Evolutionary conservation across 2,797 vertebrate species (phyloP).

Genomic region (Pempheris klunzingeri): DNA sequence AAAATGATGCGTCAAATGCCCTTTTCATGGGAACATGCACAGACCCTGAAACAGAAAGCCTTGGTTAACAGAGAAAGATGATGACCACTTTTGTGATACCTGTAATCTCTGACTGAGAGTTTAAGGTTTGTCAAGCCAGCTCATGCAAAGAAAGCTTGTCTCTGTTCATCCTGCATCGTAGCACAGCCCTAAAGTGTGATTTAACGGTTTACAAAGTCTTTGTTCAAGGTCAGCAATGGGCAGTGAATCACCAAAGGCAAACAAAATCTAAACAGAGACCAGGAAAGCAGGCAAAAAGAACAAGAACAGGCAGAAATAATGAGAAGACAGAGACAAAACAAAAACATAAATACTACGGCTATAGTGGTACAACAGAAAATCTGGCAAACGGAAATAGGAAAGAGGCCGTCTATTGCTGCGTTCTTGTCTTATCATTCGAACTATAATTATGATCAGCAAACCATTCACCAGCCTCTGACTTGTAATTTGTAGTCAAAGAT

Average conservation of each 20-base stretch:
- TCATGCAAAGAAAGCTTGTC: too few species aligned
- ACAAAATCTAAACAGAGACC: not conserved
- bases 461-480: not conserved
- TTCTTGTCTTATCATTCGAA: not conserved
- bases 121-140: too few species aligned
- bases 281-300: not conserved
- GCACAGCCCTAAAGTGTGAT: too few species aligned
- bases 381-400: not conserved
- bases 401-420: not conserved
- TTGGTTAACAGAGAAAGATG: too few species aligned
- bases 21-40: too few species aligned
- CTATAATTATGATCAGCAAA: not conserved
- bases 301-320: not conserved
- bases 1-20: too few species aligned
- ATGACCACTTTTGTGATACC: too few species aligned
- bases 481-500: not conserved
- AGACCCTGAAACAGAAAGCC: not conserved
- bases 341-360: too few species aligned
- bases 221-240: slow-evolving; percentile 3
- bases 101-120: too few species aligned
- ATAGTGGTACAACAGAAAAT: not conserved
- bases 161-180: too few species aligned
- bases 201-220: slow-evolving; percentile 7
- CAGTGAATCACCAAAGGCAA: slow-evolving; percentile 18
- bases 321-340: not conserved